Base-by-base conservation (phyloP, 2,888 invertebrate species). In the Buathra laborator region DNA sequence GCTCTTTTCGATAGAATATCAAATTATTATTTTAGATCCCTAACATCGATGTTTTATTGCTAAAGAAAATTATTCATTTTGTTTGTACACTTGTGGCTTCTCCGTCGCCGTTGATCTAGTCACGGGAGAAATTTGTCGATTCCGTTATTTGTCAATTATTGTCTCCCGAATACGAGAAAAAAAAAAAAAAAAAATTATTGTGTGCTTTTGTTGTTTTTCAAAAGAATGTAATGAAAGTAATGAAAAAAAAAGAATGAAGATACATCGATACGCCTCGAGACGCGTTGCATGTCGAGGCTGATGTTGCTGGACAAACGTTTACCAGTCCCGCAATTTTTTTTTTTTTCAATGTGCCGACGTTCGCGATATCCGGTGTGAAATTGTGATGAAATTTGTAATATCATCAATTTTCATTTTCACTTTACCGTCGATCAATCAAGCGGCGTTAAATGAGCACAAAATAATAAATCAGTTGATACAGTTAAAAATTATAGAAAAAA, bases 231-330 rank as follows among this genome's bases (percentile, higher is more conserved):
- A 48, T 12, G 16, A 62, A 29, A 48, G n/a, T 46, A 64, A 59
- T 64, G 37, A 19, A 19, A 71, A 16, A 16, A 37, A 59, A 67
- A 53, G 16, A 56, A 16, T 24, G 44, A 66, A 14, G n/a, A 71
- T 12, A 79, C 59, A 59, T 67, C 66, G n/a, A 16, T 12, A 5
- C 37, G 79, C 48, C 24, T 29, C 3, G 46, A 16, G 14, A 77
- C 29, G 53, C 24, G n/a, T 51, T 32, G 68, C 56, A 10, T 24
- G 10, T 51, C 12, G 51, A 37, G 70, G 56, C 24, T 16, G 56
- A 53, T 79, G 75, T 53, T 74, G 53, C 86, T 87, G 88, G 89
- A 88, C 89, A 87, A 89, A 88, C 86, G 67, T 83, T 83, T 75
- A 89, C 90, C 90, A 89, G 90, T 90, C 88, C 83, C 53, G 12